phyloP scores from a whole-genome alignment of 2,113 vertebrate species.

The Apodemus speciosus region DNA sequence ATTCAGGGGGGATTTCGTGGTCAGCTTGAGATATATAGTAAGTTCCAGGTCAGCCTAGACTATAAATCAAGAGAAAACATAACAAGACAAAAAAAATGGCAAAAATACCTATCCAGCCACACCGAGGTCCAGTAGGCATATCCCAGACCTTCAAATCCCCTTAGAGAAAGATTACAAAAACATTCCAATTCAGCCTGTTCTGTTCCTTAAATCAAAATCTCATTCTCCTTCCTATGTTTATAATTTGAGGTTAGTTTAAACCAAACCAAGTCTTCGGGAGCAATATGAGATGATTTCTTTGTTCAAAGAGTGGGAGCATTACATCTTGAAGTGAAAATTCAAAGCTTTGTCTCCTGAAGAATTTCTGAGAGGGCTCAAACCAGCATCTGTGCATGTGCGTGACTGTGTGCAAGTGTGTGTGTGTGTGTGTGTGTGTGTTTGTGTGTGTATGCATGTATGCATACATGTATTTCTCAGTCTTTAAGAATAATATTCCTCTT shows the following conservation, averaged over 20 bases:
- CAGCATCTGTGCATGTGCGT: background rate
- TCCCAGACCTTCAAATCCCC: background rate
- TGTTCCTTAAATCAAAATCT: slow-evolving; percentile 25
- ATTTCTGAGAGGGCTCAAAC: background rate
- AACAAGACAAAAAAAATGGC: background rate
- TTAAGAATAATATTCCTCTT: background rate
- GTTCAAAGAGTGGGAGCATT: background rate
- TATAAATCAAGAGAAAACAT: background rate
- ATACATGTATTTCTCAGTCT: background rate
- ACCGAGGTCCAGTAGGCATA: background rate
- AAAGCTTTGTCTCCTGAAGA: slow-evolving; percentile 20
- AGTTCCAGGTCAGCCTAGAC: background rate
- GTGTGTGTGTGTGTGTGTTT: background rate
- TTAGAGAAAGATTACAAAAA: slow-evolving; percentile 34
- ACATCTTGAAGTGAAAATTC: background rate
- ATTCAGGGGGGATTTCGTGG: background rate
- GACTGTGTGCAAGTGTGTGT: no score
- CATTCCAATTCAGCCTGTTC: background rate
- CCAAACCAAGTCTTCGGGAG: background rate
- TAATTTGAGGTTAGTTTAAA: slow-evolving; percentile 57
- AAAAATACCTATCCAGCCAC: background rate
- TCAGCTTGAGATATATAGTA: background rate
- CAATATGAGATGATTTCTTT: slow-evolving; percentile 24
- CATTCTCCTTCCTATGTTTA: background rate
- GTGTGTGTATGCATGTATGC: background rate